These are phyloP conservation scores for Rhinolophus sinicus DNA, from an alignment of 2,113 vertebrate genomes.

Conservation along the genomic window DNA sequence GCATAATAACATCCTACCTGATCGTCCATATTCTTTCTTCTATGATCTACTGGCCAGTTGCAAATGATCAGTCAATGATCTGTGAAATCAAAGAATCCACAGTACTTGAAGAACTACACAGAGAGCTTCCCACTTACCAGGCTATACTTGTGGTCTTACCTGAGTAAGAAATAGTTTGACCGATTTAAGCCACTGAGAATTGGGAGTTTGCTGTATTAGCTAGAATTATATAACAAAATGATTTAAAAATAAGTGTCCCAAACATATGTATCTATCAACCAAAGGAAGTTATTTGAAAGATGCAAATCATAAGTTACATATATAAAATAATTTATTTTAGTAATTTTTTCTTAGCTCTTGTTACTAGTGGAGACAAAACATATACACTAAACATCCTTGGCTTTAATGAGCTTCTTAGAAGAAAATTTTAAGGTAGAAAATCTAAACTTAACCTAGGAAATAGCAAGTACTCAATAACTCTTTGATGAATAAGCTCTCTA, in stretches of 20 bases:
- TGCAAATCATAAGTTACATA: background rate
- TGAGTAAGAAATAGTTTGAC: background rate
- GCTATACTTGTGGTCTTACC: background rate
- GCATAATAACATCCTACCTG: background rate
- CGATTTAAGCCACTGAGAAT: background rate
- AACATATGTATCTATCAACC: background rate
- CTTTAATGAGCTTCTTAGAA: background rate
- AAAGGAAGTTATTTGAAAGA: conserved; percentile 5
- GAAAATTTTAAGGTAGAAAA: background rate
- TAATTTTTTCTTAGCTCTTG: background rate
- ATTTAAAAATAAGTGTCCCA: background rate
- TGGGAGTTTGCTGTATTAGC: background rate
- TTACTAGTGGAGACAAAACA: conserved; percentile 6
- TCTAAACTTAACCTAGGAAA: background rate
- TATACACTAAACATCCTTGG: background rate
- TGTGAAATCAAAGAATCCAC: background rate
- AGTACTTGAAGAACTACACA: background rate
- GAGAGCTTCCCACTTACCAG: background rate
- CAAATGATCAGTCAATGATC: background rate
- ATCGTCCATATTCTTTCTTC: background rate
- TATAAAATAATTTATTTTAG: conserved; percentile 27
- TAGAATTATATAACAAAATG: background rate
- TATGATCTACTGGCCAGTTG: background rate
- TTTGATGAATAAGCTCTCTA: background rate
- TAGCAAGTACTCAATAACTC: background rate